phyloP scores from a whole-genome alignment of 1,140 invertebrate genomes.

The Drosophila murphyi region DNA sequence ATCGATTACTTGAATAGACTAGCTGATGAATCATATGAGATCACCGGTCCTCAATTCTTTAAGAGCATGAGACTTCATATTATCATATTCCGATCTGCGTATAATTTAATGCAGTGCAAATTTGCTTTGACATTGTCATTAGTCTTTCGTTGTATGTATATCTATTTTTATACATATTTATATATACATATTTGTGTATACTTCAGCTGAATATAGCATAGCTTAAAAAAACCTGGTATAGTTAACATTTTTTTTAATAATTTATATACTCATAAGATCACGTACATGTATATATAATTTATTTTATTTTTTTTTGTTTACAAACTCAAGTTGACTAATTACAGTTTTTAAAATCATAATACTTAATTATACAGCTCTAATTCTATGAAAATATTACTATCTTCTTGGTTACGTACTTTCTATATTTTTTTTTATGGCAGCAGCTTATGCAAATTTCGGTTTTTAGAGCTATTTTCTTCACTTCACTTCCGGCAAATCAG shows the following conservation, averaged over 20 bases:
- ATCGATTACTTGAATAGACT: background rate
- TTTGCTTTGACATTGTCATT: background rate
- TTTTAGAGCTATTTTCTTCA: conserved; percentile 1
- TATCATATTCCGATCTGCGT: background rate
- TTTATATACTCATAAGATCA: too few relatives aligned
- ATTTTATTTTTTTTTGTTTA: too few relatives aligned
- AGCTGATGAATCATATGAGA: background rate
- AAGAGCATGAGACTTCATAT: background rate
- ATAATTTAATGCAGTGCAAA: background rate
- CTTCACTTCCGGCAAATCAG: conserved; percentile 4
- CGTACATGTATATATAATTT: too few relatives aligned
- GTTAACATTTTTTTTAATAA: too few relatives aligned
- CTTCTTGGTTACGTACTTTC: background rate
- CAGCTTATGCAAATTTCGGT: conserved; percentile 32
- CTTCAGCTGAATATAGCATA: too few relatives aligned
- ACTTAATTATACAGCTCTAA: too few relatives aligned
- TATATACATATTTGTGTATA: too few relatives aligned
- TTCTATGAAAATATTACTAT: background rate
- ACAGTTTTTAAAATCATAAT: too few relatives aligned
- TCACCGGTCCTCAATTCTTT: background rate
- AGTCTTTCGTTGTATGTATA: background rate
- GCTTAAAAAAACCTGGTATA: too few relatives aligned
- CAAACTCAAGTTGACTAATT: too few relatives aligned
- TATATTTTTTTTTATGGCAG: background rate
- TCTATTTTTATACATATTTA: background rate